These are phyloP conservation scores for Pseudoips prasinana DNA, from an alignment of 2,888 invertebrate genomes.

Conservation along the genomic window DNA sequence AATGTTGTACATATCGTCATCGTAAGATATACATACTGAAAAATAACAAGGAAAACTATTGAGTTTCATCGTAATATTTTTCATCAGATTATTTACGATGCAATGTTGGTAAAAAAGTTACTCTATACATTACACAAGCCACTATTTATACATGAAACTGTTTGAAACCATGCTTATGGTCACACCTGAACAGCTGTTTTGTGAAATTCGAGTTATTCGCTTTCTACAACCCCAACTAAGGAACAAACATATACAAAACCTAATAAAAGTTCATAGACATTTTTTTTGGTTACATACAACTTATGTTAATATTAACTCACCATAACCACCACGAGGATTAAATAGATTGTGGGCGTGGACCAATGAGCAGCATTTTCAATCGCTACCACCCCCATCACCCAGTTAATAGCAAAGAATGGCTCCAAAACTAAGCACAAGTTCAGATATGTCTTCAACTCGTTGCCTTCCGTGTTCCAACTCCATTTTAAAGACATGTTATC, in stretches of 20 bases:
- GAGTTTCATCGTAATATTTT: too few relatives aligned
- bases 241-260: background rate
- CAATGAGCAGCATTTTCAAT: slow-evolving; percentile 85
- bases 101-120: background rate
- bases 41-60: slow-evolving; percentile 7
- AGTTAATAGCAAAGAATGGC: slow-evolving; percentile 86
- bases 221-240: too few relatives aligned
- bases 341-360: slow-evolving; percentile 82
- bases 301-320: too few relatives aligned
- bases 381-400: slow-evolving; percentile 88
- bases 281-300: too few relatives aligned
- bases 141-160: background rate
- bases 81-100: too few relatives aligned
- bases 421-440: slow-evolving; percentile 85
- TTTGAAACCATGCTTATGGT: too few relatives aligned
- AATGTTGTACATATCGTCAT: slow-evolving; percentile 67
- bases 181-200: too few relatives aligned
- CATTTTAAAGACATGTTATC: slow-evolving; percentile 76
- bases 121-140: background rate
- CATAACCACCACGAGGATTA: slow-evolving; percentile 81
- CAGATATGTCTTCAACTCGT: slow-evolving; percentile 82
- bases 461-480: slow-evolving; percentile 74
- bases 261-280: too few relatives aligned
- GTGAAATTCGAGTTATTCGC: too few relatives aligned
- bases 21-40: slow-evolving; percentile 68